These are phyloP conservation scores for Gallinago media DNA, from an alignment of 2,113 vertebrate genomes.

Conservation along the genomic window DNA sequence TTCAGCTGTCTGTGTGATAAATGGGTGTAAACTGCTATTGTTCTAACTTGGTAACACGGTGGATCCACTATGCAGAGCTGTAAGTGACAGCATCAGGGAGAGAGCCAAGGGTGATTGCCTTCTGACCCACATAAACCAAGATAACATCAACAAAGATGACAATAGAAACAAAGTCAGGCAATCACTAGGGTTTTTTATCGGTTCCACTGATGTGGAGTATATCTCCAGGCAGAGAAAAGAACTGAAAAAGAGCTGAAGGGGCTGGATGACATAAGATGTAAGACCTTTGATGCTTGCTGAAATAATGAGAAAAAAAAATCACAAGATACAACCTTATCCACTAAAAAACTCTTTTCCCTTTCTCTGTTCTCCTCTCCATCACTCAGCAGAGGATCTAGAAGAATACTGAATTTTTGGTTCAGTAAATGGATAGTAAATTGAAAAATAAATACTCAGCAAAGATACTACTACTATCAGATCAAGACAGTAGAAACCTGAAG, in stretches of 20 bases:
- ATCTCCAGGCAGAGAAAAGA: background rate
- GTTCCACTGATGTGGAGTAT: background rate
- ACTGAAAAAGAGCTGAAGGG: background rate
- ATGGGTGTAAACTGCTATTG: slow-evolving; percentile 9
- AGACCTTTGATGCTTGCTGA: background rate
- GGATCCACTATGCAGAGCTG: background rate
- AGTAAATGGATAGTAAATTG: background rate
- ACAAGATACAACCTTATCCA: background rate
- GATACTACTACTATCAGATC: background rate
- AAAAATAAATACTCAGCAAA: background rate
- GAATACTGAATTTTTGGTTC: background rate
- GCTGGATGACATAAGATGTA: background rate
- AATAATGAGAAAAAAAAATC: background rate
- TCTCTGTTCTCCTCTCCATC: background rate
- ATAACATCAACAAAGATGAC: slow-evolving; percentile 19
- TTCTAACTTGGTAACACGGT: background rate
- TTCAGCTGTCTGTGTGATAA: slow-evolving; percentile 44
- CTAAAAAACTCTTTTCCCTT: background rate
- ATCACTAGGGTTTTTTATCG: background rate
- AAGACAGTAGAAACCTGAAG: background rate
- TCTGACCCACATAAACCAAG: slow-evolving; percentile 12
- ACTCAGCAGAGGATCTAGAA: background rate
- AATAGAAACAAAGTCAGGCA: background rate
- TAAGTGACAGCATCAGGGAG: slow-evolving; percentile 13
- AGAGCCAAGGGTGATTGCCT: background rate